These are phyloP conservation scores for Ormyrus labotus DNA, from an alignment of 2,888 invertebrate genomes.

Conservation along the genomic window DNA sequence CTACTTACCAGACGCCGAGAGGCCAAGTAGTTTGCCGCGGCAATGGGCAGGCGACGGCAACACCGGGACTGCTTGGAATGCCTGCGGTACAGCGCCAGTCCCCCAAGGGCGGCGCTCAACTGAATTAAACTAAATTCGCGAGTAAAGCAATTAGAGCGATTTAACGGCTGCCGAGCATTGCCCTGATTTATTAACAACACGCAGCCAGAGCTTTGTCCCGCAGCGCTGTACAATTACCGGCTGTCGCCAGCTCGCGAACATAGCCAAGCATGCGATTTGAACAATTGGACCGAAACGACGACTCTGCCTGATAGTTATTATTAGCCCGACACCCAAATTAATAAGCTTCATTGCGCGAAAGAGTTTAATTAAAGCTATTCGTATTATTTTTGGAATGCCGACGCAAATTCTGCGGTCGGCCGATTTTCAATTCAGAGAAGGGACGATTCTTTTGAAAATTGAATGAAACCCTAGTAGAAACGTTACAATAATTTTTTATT, in stretches of 20 bases:
- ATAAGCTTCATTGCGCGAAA: too few relatives aligned
- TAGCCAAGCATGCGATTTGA: conserved; percentile 13
- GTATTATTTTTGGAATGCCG: too few relatives aligned
- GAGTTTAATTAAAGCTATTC: too few relatives aligned
- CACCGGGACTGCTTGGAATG: conserved; percentile 21
- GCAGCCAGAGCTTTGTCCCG: conserved; percentile 15
- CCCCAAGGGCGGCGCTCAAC: conserved; percentile 60
- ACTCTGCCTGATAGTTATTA: conserved; percentile 16
- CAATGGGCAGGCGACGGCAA: not conserved
- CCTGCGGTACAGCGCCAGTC: conserved; percentile 9
- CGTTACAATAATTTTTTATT: too few relatives aligned
- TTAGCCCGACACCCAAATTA: not conserved
- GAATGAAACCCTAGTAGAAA: too few relatives aligned
- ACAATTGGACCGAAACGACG: conserved; percentile 28
- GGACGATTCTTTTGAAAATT: too few relatives aligned
- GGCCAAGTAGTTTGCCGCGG: not conserved
- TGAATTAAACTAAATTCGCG: conserved; percentile 71
- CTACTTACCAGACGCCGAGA: conserved; percentile 3
- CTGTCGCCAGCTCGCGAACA: conserved; percentile 10
- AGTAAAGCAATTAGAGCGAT: conserved; percentile 71
- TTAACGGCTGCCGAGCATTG: conserved; percentile 64
- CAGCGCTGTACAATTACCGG: conserved; percentile 26
- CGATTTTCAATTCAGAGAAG: too few relatives aligned
- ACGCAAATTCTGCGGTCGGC: too few relatives aligned
- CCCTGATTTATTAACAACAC: conserved; percentile 66